Conservation (phyloP, 2,797 vertebrate species). For the Coracias cyanogaster region DNA sequence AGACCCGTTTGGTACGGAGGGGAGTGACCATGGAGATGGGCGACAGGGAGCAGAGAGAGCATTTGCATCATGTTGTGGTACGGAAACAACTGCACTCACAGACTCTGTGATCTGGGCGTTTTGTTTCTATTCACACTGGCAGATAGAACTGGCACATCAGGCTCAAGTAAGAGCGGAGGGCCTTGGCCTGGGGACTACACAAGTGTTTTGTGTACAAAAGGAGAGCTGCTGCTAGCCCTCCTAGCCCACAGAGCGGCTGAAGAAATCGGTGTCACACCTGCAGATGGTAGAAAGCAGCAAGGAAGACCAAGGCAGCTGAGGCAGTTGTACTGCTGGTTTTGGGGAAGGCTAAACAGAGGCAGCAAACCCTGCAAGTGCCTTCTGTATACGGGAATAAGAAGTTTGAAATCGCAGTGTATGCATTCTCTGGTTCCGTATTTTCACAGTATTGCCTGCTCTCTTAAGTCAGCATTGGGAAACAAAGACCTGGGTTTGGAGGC, state of each 20-base stretch:
- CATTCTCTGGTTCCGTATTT: background rate
- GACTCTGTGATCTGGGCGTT: rapidly evolving
- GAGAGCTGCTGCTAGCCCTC: background rate
- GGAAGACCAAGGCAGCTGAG: background rate
- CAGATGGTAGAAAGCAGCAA: background rate
- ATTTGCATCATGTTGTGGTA: background rate
- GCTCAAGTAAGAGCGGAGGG: background rate
- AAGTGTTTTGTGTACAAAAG: background rate
- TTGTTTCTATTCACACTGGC: background rate
- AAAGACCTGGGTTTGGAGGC: background rate
- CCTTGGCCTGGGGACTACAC: background rate
- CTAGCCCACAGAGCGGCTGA: background rate
- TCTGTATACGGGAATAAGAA: background rate
- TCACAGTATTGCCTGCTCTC: background rate
- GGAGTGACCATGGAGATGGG: background rate
- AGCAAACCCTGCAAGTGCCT: background rate
- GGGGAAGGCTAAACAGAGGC: background rate
- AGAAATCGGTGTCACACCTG: background rate
- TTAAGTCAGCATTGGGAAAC: background rate
- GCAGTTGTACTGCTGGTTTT: background rate
- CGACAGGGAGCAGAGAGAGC: background rate
- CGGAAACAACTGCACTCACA: background rate
- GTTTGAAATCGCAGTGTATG: background rate
- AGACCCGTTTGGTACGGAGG: rapidly evolving
- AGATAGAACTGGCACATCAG: background rate